phyloP scores from a whole-genome alignment of 2,113 vertebrate genomes.

The Dermatemys mawii region DNA sequence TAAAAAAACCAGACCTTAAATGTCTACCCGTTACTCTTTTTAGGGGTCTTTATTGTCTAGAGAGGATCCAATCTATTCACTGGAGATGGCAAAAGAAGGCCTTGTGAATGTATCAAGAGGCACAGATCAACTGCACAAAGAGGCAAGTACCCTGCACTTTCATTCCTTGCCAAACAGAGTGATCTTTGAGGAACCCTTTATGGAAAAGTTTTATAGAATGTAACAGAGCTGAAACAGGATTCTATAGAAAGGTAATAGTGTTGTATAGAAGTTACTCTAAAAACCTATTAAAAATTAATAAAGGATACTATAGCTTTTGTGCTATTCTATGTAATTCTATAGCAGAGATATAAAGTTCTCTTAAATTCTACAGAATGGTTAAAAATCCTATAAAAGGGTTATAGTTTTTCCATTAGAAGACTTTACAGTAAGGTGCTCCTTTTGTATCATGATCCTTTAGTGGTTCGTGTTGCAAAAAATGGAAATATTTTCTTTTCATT shows the following conservation, averaged over 20 bases:
- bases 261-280: not conserved
- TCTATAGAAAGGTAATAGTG: not conserved
- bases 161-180: not conserved
- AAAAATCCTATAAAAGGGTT: not conserved
- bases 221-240: not conserved
- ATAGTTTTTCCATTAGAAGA: not conserved
- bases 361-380: not conserved
- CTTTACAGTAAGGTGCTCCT: not conserved
- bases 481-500: not conserved
- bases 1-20: not conserved
- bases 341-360: not conserved
- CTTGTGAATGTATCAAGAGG: constrained; percentile 61
- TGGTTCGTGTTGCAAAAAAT: not conserved
- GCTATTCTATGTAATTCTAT: not conserved
- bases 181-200: not conserved
- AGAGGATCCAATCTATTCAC: constrained; percentile 22
- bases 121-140: constrained; percentile 66
- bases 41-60: constrained; percentile 70
- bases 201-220: not conserved
- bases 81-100: constrained; percentile 55
- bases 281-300: not conserved
- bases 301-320: not conserved
- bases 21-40: not conserved
- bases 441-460: not conserved
- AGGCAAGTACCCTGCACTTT: constrained; percentile 53